These are phyloP conservation scores for Cephus sareptanus DNA, from an alignment of 2,888 invertebrate genomes.

Conservation along the genomic window DNA sequence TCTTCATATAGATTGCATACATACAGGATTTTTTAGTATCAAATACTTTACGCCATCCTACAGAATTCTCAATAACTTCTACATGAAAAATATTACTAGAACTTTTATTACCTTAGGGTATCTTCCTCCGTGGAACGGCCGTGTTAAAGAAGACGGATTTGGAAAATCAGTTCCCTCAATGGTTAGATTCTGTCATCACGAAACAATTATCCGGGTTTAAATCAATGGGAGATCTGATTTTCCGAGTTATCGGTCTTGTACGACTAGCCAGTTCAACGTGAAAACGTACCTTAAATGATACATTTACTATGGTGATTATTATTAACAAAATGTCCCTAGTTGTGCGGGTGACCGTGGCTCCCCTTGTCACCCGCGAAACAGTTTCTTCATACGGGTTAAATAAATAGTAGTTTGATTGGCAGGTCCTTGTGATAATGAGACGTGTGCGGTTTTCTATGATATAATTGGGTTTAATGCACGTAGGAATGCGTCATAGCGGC, in stretches of 20 bases:
- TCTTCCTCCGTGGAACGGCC: no score
- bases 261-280: no score
- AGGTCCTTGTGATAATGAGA: not conserved
- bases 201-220: no score
- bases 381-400: not conserved
- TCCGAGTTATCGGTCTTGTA: no score
- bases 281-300: no score
- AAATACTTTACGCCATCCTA: not conserved
- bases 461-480: not conserved
- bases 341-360: not conserved
- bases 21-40: not conserved
- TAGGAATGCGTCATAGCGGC: not conserved
- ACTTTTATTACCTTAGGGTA: no score
- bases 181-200: no score
- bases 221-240: no score
- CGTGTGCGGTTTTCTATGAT: not conserved
- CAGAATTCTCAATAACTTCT: not conserved
- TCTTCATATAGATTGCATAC: not conserved
- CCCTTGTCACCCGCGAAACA: not conserved
- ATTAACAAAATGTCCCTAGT: not conserved
- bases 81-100: not conserved
- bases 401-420: not conserved
- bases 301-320: not conserved
- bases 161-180: no score
- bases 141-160: no score